A percentile compares a stretch with the other conserved stretches of the same genome.
These are phyloP conservation scores for Apis dorsata DNA, from an alignment of 1,140 invertebrate species.

Conservation along the genomic window DNA sequence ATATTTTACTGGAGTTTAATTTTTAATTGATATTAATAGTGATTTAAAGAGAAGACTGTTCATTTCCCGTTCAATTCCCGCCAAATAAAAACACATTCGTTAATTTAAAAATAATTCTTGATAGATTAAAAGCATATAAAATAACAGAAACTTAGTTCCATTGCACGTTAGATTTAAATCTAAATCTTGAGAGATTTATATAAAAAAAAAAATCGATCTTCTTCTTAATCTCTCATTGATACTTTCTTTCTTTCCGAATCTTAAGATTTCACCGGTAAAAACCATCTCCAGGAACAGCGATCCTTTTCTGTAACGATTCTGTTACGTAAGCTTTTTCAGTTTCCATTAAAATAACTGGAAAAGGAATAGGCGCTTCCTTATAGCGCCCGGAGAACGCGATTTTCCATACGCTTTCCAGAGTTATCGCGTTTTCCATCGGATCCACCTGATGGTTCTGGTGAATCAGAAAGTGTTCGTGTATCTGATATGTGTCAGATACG, in stretches of 20 bases:
- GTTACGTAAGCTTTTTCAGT: slow-evolving; percentile 24
- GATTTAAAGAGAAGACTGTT: no score
- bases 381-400: not conserved
- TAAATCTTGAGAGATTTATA: no score
- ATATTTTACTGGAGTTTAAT: no score
- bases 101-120: no score
- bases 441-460: not conserved
- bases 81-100: no score
- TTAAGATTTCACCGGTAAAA: slow-evolving; percentile 4
- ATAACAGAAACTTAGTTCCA: no score
- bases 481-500: not conserved
- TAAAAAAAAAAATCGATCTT: no score
- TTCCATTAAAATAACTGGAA: slow-evolving; percentile 13
- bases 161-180: no score
- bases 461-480: not conserved
- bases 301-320: slow-evolving; percentile 3
- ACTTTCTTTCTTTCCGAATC: slow-evolving; percentile 25
- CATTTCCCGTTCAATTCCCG: no score
- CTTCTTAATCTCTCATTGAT: not conserved
- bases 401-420: slow-evolving; percentile 27
- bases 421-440: slow-evolving; percentile 22
- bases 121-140: no score
- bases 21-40: no score
- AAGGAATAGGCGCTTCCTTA: slow-evolving; percentile 14
- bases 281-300: not conserved